A percentile compares a stretch with the other conserved stretches of the same genome.
phyloP scores from a whole-genome alignment of 1,140 invertebrate genomes.

The Trichomalopsis sarcophagae region DNA sequence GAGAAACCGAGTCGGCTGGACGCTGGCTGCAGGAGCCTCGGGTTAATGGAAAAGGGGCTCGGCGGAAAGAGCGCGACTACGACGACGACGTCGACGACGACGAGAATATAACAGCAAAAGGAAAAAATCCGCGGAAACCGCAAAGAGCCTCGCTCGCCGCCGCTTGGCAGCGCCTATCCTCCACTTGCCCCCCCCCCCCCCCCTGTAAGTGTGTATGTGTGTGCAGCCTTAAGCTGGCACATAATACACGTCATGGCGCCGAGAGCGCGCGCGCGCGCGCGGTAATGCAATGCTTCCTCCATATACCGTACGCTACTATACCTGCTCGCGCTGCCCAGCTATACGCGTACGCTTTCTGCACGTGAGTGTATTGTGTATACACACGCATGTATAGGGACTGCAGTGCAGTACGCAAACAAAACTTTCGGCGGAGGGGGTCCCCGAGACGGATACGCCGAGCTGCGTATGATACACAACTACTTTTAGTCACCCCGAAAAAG shows the following conservation, averaged over 20 bases:
- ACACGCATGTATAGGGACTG: neutral
- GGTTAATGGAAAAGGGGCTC: slow-evolving; percentile 8
- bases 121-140: slow-evolving; percentile 42
- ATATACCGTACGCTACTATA: neutral
- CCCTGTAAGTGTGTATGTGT: neutral
- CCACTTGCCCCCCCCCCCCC: neutral
- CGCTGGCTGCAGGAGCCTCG: neutral
- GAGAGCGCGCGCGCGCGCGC: neutral
- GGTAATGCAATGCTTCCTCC: slow-evolving; percentile 3
- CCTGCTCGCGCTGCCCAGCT: neutral
- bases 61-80: neutral
- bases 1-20: neutral
- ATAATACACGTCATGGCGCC: slow-evolving; percentile 34
- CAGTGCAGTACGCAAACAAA: too few relatives aligned
- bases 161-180: slow-evolving; percentile 14
- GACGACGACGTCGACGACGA: neutral
- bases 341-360: neutral
- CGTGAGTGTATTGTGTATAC: neutral
- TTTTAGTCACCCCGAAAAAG: slow-evolving; percentile 23
- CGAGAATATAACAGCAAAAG: neutral
- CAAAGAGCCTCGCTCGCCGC: slow-evolving; percentile 36
- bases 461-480: neutral
- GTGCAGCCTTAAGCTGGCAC: slow-evolving; percentile 19
- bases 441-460: too few relatives aligned
- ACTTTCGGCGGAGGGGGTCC: too few relatives aligned